Percentiles rank a stretch among this genome's conserved stretches.
phyloP scores from a whole-genome alignment of 2,888 invertebrate genomes.

The Malacosoma neustria region DNA sequence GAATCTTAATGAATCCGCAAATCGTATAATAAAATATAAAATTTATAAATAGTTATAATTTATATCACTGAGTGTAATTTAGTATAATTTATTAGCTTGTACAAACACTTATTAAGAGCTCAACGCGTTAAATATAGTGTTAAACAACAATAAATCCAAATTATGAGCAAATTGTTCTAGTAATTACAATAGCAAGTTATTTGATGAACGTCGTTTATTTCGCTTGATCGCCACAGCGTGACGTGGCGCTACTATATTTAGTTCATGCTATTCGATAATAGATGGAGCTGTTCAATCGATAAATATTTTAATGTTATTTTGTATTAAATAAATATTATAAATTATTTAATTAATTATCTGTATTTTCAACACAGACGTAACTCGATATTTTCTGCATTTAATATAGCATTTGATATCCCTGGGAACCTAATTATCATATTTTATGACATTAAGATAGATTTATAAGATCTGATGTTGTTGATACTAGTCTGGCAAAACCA shows the following conservation, averaged over 20 bases:
- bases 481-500: no score
- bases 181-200: slow-evolving; percentile 41
- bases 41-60: no score
- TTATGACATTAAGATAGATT: no score
- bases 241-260: slow-evolving; percentile 26
- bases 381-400: no score
- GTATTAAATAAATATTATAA: not conserved
- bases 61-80: not conserved
- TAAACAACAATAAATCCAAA: slow-evolving; percentile 58
- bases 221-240: slow-evolving; percentile 29
- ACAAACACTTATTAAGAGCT: slow-evolving; percentile 9
- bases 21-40: no score
- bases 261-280: slow-evolving; percentile 45
- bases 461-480: no score
- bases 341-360: no score
- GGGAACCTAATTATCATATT: no score
- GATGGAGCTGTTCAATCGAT: slow-evolving; percentile 47
- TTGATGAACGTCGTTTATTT: slow-evolving; percentile 40
- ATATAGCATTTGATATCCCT: no score
- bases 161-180: slow-evolving; percentile 48
- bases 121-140: slow-evolving; percentile 30
- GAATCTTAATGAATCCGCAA: no score
- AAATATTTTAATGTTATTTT: slow-evolving; percentile 1
- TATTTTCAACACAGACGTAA: no score
- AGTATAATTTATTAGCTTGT: not conserved